Base-by-base conservation (phyloP, 1,140 invertebrate genomes). In the Prorops nasuta region DNA sequence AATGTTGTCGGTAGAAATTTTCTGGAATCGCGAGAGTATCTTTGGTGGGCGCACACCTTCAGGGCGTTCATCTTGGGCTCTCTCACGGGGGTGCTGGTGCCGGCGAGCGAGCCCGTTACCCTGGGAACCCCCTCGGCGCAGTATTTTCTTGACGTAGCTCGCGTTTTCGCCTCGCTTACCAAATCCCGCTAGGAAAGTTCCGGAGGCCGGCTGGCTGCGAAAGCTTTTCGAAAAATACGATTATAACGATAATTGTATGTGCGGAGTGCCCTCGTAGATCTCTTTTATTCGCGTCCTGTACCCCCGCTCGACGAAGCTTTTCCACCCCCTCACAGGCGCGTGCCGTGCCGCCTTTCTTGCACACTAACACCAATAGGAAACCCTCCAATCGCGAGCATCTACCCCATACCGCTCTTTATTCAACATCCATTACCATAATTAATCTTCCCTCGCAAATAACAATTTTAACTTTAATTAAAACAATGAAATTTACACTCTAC, bases 231-330 rank as follows among this genome's bases (percentile, higher is more conserved):
- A 66, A 72, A 76, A 71, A 71, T 73, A 74, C 62, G 69, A 72
- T 75, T 74, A 69, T 72, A 72, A 75, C 66, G 69, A 76, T 76
- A 76, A 76, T 76, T 74, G 69, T 70, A 69, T 71, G 66, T 71
- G 70, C 64, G 54, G 64, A 74, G 69, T 68, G 66, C 49, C 51
- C 44, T 49, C 49, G 53, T 68, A 72, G 63, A 74, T 75, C 65
- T 71, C 67, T 60, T 75, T 76, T 77, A 76, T 71, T 71, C 61
- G 56, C 57, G 50, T 10, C 10, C 4, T 28, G 4, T 28, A 28
- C 24, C 10, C 24, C 24, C 10, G 10, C 24, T 28, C 24, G 4
- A 28, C 4, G 24, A 6, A 6, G 24, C 24, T 28, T 28, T 28
- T 4, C n/a, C n/a, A n/a, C n/a, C n/a, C n/a, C n/a, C n/a, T n/a